Base-by-base conservation (phyloP, 2,888 invertebrate species). In the Drosophila robusta region DNA sequence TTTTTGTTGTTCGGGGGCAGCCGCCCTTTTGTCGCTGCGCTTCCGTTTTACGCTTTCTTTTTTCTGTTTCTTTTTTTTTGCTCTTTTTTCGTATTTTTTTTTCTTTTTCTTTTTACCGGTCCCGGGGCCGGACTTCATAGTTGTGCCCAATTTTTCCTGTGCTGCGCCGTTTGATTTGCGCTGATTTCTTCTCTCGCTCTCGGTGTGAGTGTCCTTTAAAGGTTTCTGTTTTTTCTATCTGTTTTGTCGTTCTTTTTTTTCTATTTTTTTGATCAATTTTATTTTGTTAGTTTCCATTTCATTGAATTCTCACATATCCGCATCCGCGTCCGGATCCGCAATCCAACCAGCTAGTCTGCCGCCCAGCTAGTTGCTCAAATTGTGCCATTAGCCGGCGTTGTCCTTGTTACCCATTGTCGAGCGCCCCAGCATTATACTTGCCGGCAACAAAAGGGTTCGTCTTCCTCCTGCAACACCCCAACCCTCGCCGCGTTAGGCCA, bases 261-360 rank as follows among this genome's bases (percentile, higher is more conserved):
- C 14, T 7, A 3, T 32, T 44, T 62, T 65, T 70, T 67, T 69
- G 68, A 78, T 83, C 74, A 80, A 83, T 85, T 88, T 83, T 78
- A 88, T 83, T 89, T 83, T 80, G 83, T 85, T 79, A 84, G 86
- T 89, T 89, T 89, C 87, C 90, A 89, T 89, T 87, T 89, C 89
- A 89, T 86, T 89, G 87, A 82, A 87, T 86, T 80, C 79, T 84
- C 82, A 89, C 84, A 86, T 89, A 86, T 84, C 80, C 79, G 80
- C 75, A 81, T 71, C 72, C 70, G 58, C 68, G 80, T 70, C 62
- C 69, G 55, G 56, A 52, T 41, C 41, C 47, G 58, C 54, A 63
- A 34, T n/a, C 26, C 56, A 32, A 22, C 18, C 18, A 16, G 41
- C n/a, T n/a, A 32, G 57, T 42, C 46, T 64, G 62, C 66, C 66